Base-by-base conservation (phyloP, 2,888 invertebrate species). In the Phrixothrix hirtus region DNA sequence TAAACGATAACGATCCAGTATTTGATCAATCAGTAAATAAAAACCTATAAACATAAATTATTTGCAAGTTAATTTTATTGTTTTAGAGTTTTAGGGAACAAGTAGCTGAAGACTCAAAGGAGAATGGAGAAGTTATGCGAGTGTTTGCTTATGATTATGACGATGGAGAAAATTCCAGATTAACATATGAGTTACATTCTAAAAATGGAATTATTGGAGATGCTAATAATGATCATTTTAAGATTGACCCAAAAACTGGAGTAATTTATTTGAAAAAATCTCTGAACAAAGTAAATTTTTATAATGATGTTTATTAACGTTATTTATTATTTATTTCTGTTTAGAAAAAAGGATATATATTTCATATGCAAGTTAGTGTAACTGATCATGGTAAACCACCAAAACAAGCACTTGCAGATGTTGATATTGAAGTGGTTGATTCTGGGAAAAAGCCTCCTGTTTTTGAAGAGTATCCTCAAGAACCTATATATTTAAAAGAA, bases 111-210 rank as follows among this genome's bases (percentile, higher is more conserved):
- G 92, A 93, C 76, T 80, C 87, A 63, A 79, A 81, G 52, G 81
- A 83, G 53, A 84, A 82, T 10, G 78, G 83, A 45, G 88, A 89
- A 71, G 90, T 94, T 56, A 90, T 92, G 88, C 82, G 90, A 71
- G 89, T 95, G 72, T 92, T 94, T 52, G 94, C 95, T 10, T 93
- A 92, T 17, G 95, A 94, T 74, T 87, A 92, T 61, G 95, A 96
- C 70, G 90, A 93, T 69, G 92, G 94, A 9, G 86, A 88, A 70
- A 97, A 97, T 78, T 92, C 94, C 50, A 85, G 87, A 63, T 84
- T 95, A 7, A 82, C 83, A 57, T 95, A 94, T 73, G 81, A 78
- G 57, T 74, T 83, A 60, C 77, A 78, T 59, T 73, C 78, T 14
- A 77, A 77, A 46, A 77, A 78, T 13, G 76, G 77, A 16, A 78